Evolutionary conservation across 1,140 invertebrate species (phyloP).

Genomic region (Chironomus tepperi): DNA sequence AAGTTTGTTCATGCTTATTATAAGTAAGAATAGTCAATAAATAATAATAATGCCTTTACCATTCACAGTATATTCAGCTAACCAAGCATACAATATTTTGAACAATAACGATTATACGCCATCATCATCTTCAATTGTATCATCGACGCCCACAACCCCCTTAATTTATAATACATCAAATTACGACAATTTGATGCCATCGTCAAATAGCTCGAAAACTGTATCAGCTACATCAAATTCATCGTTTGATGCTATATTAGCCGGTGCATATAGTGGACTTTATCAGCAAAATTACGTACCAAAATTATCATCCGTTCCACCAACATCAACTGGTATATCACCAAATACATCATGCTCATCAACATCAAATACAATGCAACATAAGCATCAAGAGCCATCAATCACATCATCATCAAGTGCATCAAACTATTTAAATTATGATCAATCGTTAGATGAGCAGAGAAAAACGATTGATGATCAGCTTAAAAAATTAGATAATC

Average conservation of each 20-base stretch:
- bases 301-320: conserved; percentile 10
- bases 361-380: background rate
- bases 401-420: conserved; percentile 8
- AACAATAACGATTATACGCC: conserved; percentile 2
- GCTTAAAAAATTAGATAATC: conserved; percentile 19
- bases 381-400: background rate
- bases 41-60: background rate
- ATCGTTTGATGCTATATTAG: background rate
- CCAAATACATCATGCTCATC: conserved; percentile 21
- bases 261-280: background rate
- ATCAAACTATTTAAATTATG: background rate
- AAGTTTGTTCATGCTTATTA: conserved; percentile 4
- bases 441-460: conserved; percentile 8
- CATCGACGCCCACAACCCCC: conserved; percentile 1
- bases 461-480: conserved; percentile 17
- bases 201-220: conserved; percentile 13
- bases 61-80: background rate
- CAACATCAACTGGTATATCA: background rate
- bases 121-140: conserved; percentile 20
- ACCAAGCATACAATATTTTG: background rate
- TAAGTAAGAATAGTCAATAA: background rate
- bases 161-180: conserved; percentile 3
- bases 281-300: conserved; percentile 1
- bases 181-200: conserved; percentile 19
- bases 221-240: conserved; percentile 16